Evolutionary conservation across 2,113 vertebrate genomes (phyloP).

Genomic region (Raja brachyura): DNA sequence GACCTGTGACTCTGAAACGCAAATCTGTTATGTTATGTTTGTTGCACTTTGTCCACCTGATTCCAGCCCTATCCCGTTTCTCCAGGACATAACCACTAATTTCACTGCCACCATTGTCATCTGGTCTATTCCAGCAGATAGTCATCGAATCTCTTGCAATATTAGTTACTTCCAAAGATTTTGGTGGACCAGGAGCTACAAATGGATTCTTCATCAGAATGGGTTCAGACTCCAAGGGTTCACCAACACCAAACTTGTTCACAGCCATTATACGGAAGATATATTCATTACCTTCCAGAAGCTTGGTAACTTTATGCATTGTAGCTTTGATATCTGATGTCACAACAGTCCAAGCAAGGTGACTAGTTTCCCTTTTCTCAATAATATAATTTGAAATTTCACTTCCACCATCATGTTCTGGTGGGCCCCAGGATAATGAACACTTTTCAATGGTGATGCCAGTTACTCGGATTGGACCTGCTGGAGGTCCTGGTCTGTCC

Average conservation of each 20-base stretch:
- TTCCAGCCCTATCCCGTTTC: conserved; percentile 88
- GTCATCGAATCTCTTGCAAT: conserved; percentile 95
- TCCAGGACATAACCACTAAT: conserved; percentile 87
- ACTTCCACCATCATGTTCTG: conserved; percentile 86
- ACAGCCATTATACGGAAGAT: conserved; percentile 93
- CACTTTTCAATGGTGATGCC: conserved; percentile 86
- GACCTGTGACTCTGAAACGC: conserved; percentile 83
- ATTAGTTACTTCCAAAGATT: conserved; percentile 81
- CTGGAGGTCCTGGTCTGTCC: conserved; percentile 79
- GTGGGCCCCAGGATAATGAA: conserved; percentile 76
- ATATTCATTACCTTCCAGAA: conserved; percentile 94
- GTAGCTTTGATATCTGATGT: conserved; percentile 79
- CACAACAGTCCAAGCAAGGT: conserved; percentile 91
- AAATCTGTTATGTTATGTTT: conserved; percentile 90
- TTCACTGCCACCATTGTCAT: conserved; percentile 84
- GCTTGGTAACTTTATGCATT: conserved; percentile 89
- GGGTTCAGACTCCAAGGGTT: conserved; percentile 83
- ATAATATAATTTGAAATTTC: conserved; percentile 87
- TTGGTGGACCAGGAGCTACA: conserved; percentile 78
- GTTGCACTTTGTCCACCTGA: conserved; percentile 96
- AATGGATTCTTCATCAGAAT: conserved; percentile 94
- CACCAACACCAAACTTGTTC: conserved; percentile 89
- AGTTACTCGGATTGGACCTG: conserved; percentile 77
- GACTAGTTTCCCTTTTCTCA: conserved; percentile 95
- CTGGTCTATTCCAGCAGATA: conserved; percentile 86